Conservation (phyloP, 2,888 invertebrate species). For the Eudasyphora cyanicolor region DNA sequence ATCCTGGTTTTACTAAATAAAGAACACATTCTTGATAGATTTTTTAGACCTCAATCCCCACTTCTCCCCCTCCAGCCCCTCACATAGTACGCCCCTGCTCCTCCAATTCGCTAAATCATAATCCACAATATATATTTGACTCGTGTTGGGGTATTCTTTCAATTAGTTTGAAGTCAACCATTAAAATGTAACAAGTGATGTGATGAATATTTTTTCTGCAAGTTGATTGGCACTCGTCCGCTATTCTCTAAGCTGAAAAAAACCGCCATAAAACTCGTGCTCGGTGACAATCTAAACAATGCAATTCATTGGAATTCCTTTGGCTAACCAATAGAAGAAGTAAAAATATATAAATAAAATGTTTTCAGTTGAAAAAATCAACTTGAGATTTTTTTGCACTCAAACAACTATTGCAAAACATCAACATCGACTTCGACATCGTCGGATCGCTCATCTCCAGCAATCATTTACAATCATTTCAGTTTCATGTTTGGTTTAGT, state of each 20-base stretch:
- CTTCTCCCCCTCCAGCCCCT: neutral
- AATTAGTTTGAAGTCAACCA: constrained; percentile 44
- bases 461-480: constrained; percentile 30
- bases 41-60: neutral
- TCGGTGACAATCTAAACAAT: neutral
- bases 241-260: no score
- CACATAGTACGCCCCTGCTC: neutral
- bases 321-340: neutral
- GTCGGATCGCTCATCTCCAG: neutral
- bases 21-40: no score
- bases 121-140: constrained; percentile 9
- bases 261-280: constrained; percentile 21
- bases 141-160: constrained; percentile 35
- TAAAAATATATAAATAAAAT: neutral
- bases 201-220: constrained; percentile 21
- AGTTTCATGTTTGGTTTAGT: constrained; percentile 25
- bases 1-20: no score
- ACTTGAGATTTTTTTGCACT: no score
- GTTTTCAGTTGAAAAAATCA: neutral
- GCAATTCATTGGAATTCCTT: constrained; percentile 27
- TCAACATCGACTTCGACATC: no score
- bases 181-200: constrained; percentile 31
- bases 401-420: constrained; percentile 13
- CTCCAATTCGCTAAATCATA: neutral
- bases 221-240: constrained; percentile 21